Percentiles rank a stretch among this genome's conserved stretches.
phyloP scores from a whole-genome alignment of 2,113 vertebrate genomes.

The Lepisosteus oculatus region DNA sequence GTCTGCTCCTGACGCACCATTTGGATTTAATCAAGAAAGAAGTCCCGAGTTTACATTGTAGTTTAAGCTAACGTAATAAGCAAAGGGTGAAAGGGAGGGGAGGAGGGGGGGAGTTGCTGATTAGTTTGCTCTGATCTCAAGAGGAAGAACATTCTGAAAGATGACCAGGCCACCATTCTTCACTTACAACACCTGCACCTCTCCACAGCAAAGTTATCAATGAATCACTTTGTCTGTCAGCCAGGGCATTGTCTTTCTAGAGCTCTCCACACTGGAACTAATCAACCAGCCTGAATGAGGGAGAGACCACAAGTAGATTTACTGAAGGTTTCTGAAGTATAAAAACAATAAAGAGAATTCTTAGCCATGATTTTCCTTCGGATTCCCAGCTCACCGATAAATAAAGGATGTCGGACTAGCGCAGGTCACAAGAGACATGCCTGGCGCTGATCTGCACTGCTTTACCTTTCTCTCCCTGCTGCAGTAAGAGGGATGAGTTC shows the following conservation, averaged over 20 bases:
- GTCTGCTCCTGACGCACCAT: too few relatives aligned
- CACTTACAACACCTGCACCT: conserved; percentile 78
- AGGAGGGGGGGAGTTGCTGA: conserved; percentile 40
- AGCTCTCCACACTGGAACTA: conserved; percentile 66
- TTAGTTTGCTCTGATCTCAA: background rate
- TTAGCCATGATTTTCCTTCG: conserved; percentile 56
- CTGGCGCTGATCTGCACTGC: conserved; percentile 52
- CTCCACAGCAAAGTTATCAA: conserved; percentile 70
- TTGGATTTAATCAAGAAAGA: too few relatives aligned
- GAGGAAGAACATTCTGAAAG: conserved; percentile 30
- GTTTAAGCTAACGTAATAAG: background rate
- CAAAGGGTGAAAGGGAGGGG: conserved; percentile 32
- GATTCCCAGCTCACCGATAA: conserved; percentile 59
- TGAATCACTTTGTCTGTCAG: conserved; percentile 73
- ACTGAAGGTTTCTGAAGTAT: conserved; percentile 60
- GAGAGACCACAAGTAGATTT: conserved; percentile 53
- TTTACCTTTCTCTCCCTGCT: conserved; percentile 39
- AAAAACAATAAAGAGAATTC: conserved; percentile 52
- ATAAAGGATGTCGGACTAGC: conserved; percentile 53
- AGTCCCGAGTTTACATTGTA: background rate
- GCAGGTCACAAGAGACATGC: conserved; percentile 48
- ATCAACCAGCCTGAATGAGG: conserved; percentile 59
- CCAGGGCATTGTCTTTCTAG: conserved; percentile 70
- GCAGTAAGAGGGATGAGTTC: conserved; percentile 49
- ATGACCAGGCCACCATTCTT: conserved; percentile 50